Evolutionary conservation across 1,140 invertebrate species (phyloP).

Genomic region (Apis dorsata): DNA sequence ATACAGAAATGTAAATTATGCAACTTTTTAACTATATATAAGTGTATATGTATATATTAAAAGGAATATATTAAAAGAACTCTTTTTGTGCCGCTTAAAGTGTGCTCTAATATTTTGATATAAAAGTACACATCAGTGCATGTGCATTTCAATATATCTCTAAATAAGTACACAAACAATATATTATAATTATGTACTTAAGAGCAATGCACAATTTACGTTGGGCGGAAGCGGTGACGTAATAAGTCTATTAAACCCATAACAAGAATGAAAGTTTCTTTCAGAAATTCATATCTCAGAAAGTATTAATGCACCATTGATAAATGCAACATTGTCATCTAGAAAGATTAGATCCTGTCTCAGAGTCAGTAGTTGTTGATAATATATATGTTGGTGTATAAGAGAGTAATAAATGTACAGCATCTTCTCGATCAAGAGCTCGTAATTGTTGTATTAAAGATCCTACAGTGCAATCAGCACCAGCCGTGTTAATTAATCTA

Average conservation of each 20-base stretch:
- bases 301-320: conserved; percentile 70
- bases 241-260: conserved; percentile 50
- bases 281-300: conserved; percentile 57
- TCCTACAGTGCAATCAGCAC: conserved; percentile 73
- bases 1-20: conserved; percentile 6
- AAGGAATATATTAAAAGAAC: conserved; percentile 32
- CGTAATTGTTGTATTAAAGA: conserved; percentile 73
- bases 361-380: conserved; percentile 72
- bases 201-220: conserved; percentile 52
- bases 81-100: conserved; percentile 30
- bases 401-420: conserved; percentile 74
- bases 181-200: conserved; percentile 50
- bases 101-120: conserved; percentile 34
- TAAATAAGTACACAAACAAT: conserved; percentile 38
- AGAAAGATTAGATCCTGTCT: conserved; percentile 78
- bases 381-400: conserved; percentile 75
- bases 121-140: conserved; percentile 45
- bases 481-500: conserved; percentile 74
- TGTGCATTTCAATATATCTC: conserved; percentile 36
- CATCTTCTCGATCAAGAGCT: conserved; percentile 76
- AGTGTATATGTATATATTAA: not conserved
- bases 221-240: conserved; percentile 62
- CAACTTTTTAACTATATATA: not conserved
- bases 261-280: conserved; percentile 12
- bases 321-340: conserved; percentile 76